phyloP scores from a whole-genome alignment of 2,797 vertebrate genomes.

The Meriones psammophilus region DNA sequence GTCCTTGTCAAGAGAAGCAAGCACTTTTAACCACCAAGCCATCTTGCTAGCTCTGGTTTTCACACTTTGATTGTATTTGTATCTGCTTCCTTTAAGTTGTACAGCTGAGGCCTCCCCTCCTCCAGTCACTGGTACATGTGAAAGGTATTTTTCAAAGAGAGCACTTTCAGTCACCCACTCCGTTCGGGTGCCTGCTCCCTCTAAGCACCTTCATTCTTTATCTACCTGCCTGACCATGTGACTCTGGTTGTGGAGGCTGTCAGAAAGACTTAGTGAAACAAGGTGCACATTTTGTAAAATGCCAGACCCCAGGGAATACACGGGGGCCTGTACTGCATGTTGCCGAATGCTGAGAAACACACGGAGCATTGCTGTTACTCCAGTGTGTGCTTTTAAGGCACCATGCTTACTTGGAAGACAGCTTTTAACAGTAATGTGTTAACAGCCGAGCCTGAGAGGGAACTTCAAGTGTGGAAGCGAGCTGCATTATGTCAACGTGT shows the following conservation, averaged over 20 bases:
- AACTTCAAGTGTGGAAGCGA: neutral
- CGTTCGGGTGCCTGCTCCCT: fast-evolving
- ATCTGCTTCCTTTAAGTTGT: neutral
- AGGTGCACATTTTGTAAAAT: neutral
- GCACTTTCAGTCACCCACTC: neutral
- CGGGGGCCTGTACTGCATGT: neutral
- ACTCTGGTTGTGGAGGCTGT: neutral
- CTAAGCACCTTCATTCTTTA: neutral
- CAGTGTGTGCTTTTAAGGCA: neutral
- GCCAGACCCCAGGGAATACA: neutral
- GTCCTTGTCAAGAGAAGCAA: neutral
- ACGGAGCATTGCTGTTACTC: neutral
- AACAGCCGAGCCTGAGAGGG: neutral
- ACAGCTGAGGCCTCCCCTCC: neutral
- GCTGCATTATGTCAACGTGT: too few species aligned
- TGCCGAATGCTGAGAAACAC: neutral
- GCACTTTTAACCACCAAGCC: neutral
- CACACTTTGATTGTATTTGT: neutral
- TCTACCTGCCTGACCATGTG: neutral
- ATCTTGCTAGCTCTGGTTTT: neutral
- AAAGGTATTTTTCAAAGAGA: conserved; percentile 3
- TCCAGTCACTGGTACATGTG: neutral
- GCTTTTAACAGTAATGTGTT: neutral
- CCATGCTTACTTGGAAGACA: neutral
- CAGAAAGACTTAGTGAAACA: neutral